Percentiles rank a stretch among this genome's conserved stretches.
phyloP scores from a whole-genome alignment of 2,113 vertebrate species.

The Gobius niger region DNA sequence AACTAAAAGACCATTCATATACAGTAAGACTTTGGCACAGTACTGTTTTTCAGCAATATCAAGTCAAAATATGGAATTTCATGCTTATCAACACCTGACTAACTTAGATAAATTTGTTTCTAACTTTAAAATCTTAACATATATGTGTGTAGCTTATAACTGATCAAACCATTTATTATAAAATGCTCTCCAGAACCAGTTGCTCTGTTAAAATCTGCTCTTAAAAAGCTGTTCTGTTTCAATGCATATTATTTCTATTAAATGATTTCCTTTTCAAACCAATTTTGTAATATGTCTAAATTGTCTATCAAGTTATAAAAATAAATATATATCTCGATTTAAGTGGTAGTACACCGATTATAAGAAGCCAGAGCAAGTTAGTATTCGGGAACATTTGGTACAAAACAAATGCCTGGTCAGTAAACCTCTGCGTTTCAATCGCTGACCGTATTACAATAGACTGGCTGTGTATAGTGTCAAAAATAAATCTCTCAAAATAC shows the following conservation, averaged over 20 bases:
- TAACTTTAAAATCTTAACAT: not conserved
- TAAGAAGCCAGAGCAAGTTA: not conserved
- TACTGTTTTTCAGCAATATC: not conserved
- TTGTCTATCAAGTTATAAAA: constrained; percentile 37
- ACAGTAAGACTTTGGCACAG: no score
- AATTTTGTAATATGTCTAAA: constrained; percentile 1
- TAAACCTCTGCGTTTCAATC: constrained; percentile 1
- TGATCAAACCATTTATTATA: not conserved
- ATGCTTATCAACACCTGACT: no score
- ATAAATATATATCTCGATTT: constrained; percentile 51
- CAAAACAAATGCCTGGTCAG: constrained; percentile 19
- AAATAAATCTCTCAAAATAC: constrained; percentile 18
- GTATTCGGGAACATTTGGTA: constrained; percentile 25
- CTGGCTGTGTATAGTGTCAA: constrained; percentile 11
- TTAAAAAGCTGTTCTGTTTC: constrained; percentile 25
- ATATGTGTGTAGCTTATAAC: constrained; percentile 26
- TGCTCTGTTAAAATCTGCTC: constrained; percentile 44
- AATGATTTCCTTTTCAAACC: constrained; percentile 11
- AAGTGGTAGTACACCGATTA: constrained; percentile 14
- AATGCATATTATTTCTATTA: constrained; percentile 19
- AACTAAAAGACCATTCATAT: no score
- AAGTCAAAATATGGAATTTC: not conserved
- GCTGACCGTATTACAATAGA: constrained; percentile 14
- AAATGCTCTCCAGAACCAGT: constrained; percentile 39
- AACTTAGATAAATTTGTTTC: not conserved